Evolutionary conservation across 2,113 vertebrate genomes (phyloP).

Genomic region (Lota lota): DNA sequence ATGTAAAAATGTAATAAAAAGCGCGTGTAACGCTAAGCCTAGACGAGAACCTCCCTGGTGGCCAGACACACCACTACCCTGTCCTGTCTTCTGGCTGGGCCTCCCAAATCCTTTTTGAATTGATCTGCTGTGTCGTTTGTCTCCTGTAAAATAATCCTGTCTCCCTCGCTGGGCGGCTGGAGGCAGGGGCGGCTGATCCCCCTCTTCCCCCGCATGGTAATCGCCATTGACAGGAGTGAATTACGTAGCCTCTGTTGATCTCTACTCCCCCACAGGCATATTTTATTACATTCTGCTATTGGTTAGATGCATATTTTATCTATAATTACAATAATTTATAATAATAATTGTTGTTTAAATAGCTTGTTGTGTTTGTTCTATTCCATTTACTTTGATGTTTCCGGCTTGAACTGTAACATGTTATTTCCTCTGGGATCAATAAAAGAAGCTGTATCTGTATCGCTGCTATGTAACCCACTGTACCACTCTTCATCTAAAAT

Average conservation of each 20-base stretch:
- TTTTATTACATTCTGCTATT: too few species aligned
- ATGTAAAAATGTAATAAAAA: too few species aligned
- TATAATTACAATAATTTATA: too few species aligned
- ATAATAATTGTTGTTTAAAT: too few species aligned
- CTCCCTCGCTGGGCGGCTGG: conserved; percentile 39
- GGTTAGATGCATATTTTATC: too few species aligned
- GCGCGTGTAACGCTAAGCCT: neutral
- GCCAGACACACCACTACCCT: neutral
- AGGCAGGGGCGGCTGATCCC: conserved; percentile 23
- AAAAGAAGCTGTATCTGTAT: too few species aligned
- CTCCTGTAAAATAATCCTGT: conserved; percentile 59
- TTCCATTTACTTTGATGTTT: too few species aligned
- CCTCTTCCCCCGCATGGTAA: conserved; percentile 24
- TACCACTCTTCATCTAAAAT: too few species aligned
- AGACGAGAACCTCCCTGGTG: neutral
- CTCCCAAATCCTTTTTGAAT: conserved; percentile 58
- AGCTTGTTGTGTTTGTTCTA: too few species aligned
- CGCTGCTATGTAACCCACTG: too few species aligned
- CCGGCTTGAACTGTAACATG: too few species aligned
- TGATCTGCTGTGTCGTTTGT: conserved; percentile 52
- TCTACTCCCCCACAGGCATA: conserved; percentile 40
- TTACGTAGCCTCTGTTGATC: conserved; percentile 36
- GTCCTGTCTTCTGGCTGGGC: conserved; percentile 45
- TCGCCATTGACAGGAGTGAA: conserved; percentile 50
- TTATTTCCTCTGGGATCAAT: too few species aligned